These are phyloP conservation scores for Melanotaenia nigrans DNA, from an alignment of 2,797 vertebrate genomes.

Conservation along the genomic window DNA sequence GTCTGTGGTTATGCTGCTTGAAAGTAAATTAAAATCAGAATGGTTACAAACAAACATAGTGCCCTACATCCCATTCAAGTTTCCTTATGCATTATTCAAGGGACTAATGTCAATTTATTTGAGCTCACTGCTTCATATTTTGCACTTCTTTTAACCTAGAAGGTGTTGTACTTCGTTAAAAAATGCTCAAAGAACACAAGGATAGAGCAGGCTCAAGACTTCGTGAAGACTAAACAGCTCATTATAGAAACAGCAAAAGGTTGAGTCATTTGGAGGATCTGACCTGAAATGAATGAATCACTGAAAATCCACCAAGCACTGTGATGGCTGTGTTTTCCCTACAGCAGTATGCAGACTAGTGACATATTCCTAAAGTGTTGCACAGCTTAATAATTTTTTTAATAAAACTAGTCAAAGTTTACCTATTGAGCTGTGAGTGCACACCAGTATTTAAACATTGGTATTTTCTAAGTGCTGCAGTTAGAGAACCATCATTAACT, in stretches of 20 bases:
- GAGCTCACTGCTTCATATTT: background rate
- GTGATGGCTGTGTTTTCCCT: conserved; percentile 22
- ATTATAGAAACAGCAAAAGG: conserved; percentile 9
- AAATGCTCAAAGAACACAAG: background rate
- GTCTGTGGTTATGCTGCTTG: background rate
- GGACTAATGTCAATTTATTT: background rate
- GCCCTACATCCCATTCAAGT: background rate
- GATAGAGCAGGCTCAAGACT: background rate
- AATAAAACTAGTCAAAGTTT: conserved; percentile 3
- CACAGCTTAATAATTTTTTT: conserved; percentile 3
- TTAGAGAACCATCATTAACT: conserved; percentile 5
- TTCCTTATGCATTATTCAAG: background rate
- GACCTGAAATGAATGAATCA: conserved; percentile 47
- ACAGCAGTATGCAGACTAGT: conserved; percentile 17
- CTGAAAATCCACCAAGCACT: conserved; percentile 15
- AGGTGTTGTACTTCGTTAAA: background rate
- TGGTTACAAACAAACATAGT: background rate
- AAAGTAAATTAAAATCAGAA: conserved; percentile 5
- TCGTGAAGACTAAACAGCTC: conserved; percentile 8
- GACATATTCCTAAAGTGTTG: background rate
- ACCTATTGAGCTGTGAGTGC: conserved; percentile 2
- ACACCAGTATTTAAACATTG: background rate
- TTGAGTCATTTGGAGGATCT: conserved; percentile 40
- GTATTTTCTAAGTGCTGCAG: conserved; percentile 4
- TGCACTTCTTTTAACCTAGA: conserved; percentile 5